Base-by-base conservation (phyloP, 2,797 vertebrate genomes). In the Sebastolobus alascanus region DNA sequence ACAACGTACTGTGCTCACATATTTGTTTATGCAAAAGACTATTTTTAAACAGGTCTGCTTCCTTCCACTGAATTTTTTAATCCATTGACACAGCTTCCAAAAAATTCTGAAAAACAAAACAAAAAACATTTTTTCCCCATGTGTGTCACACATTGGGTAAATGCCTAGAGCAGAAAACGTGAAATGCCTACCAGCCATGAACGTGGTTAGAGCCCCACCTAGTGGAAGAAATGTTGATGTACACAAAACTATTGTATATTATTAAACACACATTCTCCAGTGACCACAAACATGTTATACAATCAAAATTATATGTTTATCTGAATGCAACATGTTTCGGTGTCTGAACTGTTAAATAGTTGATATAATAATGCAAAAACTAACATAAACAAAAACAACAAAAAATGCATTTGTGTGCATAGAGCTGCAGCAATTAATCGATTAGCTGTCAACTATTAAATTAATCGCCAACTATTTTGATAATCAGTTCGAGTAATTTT, bases 141-240 rank as follows among this genome's bases (percentile, higher is more conserved):
- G 29, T 18, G 14, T 31, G 10, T 37, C 1, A 54, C 16, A 77
- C 4, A 54, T 2, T 1, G 2, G 2, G 11, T 8, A n/a, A 71
- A 52, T 2, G 5, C 1, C 50, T 67, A 8, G 6, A 37, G 22
- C 52, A 29, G 35, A 72, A 11, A 38, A 1, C 3, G 1, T 46
- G 18, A 65, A 60, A 27, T 22, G 29, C 52, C 8, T 43, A 27
- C 4, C 38, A 43, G 33, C 6, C 14, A 22, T 65, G 46, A 31
- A 43, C 52, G 59, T 65, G 69, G 29, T 29, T 59, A 87, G 31
- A 56, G 18, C 88, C 1, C 86, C 94, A 89, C 77, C 93, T 68
- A 88, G 91, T 91, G 94, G 92, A 80, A 22, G 10, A 71, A 81
- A 83, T 38, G 37, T 25, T 43, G 4, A 85, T 6, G 3, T 70